These are phyloP conservation scores for Drosophila melanica DNA, from an alignment of 1,140 invertebrate genomes.

Conservation along the genomic window DNA sequence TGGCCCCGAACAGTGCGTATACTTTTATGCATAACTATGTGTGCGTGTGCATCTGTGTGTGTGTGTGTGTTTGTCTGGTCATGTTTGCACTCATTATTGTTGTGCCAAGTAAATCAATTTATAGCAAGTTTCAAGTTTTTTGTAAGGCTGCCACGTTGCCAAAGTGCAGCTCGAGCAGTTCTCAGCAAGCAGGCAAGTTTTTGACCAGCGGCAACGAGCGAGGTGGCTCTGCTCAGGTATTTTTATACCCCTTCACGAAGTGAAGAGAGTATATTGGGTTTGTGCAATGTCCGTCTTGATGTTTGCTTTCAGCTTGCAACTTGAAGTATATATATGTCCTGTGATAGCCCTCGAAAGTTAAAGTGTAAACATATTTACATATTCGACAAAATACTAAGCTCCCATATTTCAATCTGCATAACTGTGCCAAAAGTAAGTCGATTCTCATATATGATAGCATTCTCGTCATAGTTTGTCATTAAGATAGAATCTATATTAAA, in stretches of 20 bases:
- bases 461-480: too few relatives aligned
- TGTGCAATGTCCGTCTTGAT: neutral
- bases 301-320: too few relatives aligned
- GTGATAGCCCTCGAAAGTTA: too few relatives aligned
- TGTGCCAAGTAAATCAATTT: slow-evolving; percentile 59
- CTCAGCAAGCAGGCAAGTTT: slow-evolving; percentile 21
- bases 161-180: slow-evolving; percentile 35
- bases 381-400: too few relatives aligned
- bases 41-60: slow-evolving; percentile 4
- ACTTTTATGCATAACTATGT: slow-evolving; percentile 13
- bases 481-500: too few relatives aligned
- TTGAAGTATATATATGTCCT: too few relatives aligned
- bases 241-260: neutral
- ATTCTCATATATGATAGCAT: too few relatives aligned
- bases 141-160: slow-evolving; percentile 43
- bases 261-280: neutral
- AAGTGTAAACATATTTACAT: too few relatives aligned
- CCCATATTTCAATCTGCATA: too few relatives aligned
- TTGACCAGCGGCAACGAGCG: slow-evolving; percentile 27
- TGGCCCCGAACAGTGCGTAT: slow-evolving; percentile 26
- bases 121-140: slow-evolving; percentile 52
- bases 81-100: slow-evolving; percentile 58
- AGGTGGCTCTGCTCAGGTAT: neutral
- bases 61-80: slow-evolving; percentile 25
- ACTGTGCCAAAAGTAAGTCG: too few relatives aligned